Evolutionary conservation across 2,113 vertebrate species (phyloP).

Genomic region (Anser cygnoides): DNA sequence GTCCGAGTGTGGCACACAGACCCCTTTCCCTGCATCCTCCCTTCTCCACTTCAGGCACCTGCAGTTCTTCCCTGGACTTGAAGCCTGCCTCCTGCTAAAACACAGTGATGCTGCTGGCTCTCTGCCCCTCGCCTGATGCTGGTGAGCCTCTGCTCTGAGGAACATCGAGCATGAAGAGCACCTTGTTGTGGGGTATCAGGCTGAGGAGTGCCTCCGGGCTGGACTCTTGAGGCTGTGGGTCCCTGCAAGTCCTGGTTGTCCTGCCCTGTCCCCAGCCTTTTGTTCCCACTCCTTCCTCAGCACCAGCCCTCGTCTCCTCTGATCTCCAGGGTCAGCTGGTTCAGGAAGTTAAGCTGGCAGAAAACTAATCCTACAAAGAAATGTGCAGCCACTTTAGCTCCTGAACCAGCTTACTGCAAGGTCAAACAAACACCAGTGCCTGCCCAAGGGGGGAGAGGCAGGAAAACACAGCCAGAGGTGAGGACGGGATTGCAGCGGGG

Average conservation of each 20-base stretch:
- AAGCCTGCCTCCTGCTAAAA: not conserved
- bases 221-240: not conserved
- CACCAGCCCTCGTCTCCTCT: not conserved
- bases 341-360: not conserved
- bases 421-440: not conserved
- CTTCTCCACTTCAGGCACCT: fast-evolving
- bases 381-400: not conserved
- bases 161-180: not conserved
- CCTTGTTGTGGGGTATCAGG: not conserved
- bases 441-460: not conserved
- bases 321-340: not conserved
- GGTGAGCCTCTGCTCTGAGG: not conserved
- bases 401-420: not conserved
- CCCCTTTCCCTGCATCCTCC: fast-evolving
- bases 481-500: not conserved
- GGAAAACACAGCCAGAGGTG: not conserved
- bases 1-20: fast-evolving
- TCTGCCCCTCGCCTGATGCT: not conserved
- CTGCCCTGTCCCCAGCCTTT: not conserved
- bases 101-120: not conserved
- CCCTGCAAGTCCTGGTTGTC: not conserved
- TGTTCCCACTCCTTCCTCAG: not conserved
- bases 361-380: constrained; percentile 1
- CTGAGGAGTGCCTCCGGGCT: too few species aligned
- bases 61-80: not conserved